These are phyloP conservation scores for Spheniscus humboldti DNA, from an alignment of 2,797 vertebrate species.

Conservation along the genomic window DNA sequence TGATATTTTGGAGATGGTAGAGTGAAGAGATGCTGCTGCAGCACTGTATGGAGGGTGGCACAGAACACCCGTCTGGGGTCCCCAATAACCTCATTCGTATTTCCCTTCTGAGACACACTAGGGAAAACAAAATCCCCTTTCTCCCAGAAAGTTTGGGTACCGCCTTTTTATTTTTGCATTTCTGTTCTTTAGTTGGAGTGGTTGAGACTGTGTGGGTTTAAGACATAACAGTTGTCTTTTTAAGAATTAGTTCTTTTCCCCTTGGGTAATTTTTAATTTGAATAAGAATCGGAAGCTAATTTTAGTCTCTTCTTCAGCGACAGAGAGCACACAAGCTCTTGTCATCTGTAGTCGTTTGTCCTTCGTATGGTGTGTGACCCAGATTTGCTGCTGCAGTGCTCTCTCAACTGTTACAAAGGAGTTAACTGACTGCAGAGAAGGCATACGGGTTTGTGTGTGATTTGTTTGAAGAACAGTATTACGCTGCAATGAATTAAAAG, in stretches of 20 bases:
- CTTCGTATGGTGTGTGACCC: conserved; percentile 42
- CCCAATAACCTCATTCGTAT: fast-evolving
- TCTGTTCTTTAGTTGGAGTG: neutral
- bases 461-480: neutral
- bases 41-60: neutral
- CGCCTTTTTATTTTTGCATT: neutral
- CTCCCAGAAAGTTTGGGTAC: neutral
- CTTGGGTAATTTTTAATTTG: conserved; percentile 29
- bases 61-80: neutral
- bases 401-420: neutral
- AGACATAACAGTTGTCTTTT: neutral
- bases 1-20: neutral
- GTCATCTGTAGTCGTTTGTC: neutral
- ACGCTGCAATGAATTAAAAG: neutral
- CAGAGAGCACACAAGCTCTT: conserved; percentile 2
- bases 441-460: neutral
- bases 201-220: conserved; percentile 6
- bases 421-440: neutral
- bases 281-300: conserved; percentile 38
- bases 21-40: neutral
- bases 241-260: conserved; percentile 11
- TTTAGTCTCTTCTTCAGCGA: conserved; percentile 29
- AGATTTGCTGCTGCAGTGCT: conserved; percentile 36
- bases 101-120: neutral
- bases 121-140: neutral